Base-by-base conservation (phyloP, 2,888 invertebrate species). In the Dynastes hyllus region DNA sequence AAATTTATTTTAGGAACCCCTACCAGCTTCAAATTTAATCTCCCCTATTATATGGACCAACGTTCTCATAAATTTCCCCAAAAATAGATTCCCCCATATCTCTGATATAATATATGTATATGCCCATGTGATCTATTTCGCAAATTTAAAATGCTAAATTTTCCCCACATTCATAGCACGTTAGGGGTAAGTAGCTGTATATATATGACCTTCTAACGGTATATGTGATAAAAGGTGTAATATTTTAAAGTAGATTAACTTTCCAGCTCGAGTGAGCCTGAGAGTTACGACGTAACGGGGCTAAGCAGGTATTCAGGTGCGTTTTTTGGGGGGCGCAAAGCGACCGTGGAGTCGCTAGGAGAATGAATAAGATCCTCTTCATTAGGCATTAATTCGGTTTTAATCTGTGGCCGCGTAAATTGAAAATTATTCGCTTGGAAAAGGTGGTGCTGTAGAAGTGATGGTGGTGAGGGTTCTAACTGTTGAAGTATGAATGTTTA, bases 371-470 rank as follows among this genome's bases (percentile, higher is more conserved):
- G 69, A 27, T 22, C 81, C 84, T 83, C 85, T 87, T 87, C 87
- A 87, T 87, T 87, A 87, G 85, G 85, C 11, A 85, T 86, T 87
- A 87, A 87, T 87, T 87, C 85, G 83, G 84, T 86, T 86, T 86
- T 87, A 87, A 87, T 87, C 86, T 86, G 83, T 82, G 84, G 85
- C 85, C 85, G 86, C 85, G 86, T 84, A 86, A 87, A 87, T 87
- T 87, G 86, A 87, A 87, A 87, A 45, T 45, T 45, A 45, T 45
- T 45, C 45, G 45, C 11, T 8, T 11, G 45, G 11, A 45, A 45
- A 45, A 8, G 45, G 9, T 11, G 8, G 45, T 45, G 45, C 11
- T 11, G 45, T 45, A 8, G 11, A 45, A 45, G 45, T 45, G 45
- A 1, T 11, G 45, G 45, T 45, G 32, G 32, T 37, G 32, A 2